Conservation (phyloP, 2,113 vertebrate genomes). For the Nymphicus hollandicus region DNA sequence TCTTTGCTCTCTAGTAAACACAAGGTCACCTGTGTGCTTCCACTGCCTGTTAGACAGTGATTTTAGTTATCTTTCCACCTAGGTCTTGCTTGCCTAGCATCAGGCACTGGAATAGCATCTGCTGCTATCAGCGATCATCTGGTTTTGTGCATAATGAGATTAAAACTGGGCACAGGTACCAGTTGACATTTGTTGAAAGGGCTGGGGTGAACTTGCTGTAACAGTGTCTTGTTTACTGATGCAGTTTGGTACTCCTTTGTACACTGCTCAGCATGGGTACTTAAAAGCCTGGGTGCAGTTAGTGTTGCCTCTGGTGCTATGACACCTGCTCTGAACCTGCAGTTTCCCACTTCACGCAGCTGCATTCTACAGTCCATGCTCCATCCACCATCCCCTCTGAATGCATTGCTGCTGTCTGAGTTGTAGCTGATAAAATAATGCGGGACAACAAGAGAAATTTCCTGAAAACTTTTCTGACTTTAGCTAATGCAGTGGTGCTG, state of each 20-base stretch:
- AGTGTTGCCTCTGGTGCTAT: neutral
- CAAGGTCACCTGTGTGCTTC: neutral
- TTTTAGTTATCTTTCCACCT: neutral
- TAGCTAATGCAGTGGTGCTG: neutral
- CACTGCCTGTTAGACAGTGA: neutral
- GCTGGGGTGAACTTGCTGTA: neutral
- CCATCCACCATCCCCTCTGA: neutral
- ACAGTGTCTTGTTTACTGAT: neutral
- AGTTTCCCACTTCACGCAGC: neutral
- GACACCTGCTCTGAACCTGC: neutral
- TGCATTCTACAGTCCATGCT: neutral
- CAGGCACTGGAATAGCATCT: neutral
- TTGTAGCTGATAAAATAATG: neutral
- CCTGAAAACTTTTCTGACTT: neutral
- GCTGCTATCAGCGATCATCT: neutral
- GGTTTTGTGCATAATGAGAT: neutral
- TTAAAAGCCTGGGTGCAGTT: neutral
- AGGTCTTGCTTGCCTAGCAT: neutral
- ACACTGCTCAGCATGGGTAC: fast-evolving
- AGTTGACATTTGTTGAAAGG: neutral
- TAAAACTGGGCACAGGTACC: neutral
- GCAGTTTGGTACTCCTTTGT: neutral
- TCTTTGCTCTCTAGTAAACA: neutral
- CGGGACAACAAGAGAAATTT: neutral
- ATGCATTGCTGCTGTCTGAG: neutral